Percentiles rank a stretch among this genome's conserved stretches.
Conservation (phyloP, 1,140 invertebrate species). For the Anthonomus grandis region DNA sequence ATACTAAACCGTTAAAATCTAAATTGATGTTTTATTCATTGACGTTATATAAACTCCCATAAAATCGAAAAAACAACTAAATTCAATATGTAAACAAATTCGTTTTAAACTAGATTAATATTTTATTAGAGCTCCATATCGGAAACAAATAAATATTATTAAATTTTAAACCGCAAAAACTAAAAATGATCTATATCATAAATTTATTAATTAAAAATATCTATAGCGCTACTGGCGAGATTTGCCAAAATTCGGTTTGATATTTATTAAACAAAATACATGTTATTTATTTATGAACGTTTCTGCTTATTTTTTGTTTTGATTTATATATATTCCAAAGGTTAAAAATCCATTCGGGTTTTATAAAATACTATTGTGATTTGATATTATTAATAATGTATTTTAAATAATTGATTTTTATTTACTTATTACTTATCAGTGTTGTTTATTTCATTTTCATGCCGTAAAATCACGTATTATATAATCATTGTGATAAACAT, state of each 20-base stretch:
- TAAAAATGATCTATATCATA: slow-evolving; percentile 15
- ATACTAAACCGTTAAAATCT: not conserved
- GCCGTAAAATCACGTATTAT: too few relatives aligned
- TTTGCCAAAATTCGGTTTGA: slow-evolving; percentile 2
- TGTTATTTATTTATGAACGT: not conserved
- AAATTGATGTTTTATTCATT: slow-evolving; percentile 8
- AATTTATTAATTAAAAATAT: slow-evolving; percentile 18
- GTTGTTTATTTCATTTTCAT: too few relatives aligned
- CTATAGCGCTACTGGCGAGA: not conserved
- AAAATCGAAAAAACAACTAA: slow-evolving; percentile 16
- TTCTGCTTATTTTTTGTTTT: not conserved
- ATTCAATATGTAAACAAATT: slow-evolving; percentile 13
- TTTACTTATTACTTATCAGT: too few relatives aligned
- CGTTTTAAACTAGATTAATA: slow-evolving; percentile 19
- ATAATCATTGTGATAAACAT: too few relatives aligned
- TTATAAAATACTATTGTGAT: too few relatives aligned
- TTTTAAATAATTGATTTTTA: too few relatives aligned
- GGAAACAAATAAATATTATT: slow-evolving; percentile 21
- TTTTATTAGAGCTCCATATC: slow-evolving; percentile 10
- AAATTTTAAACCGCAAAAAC: slow-evolving; percentile 15
- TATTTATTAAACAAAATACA: slow-evolving; percentile 3
- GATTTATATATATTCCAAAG: too few relatives aligned
- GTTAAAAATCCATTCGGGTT: too few relatives aligned
- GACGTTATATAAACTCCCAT: not conserved
- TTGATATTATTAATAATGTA: too few relatives aligned